Evolutionary conservation across 2,113 vertebrate genomes (phyloP).

Genomic region (Semicossyphus pulcher): DNA sequence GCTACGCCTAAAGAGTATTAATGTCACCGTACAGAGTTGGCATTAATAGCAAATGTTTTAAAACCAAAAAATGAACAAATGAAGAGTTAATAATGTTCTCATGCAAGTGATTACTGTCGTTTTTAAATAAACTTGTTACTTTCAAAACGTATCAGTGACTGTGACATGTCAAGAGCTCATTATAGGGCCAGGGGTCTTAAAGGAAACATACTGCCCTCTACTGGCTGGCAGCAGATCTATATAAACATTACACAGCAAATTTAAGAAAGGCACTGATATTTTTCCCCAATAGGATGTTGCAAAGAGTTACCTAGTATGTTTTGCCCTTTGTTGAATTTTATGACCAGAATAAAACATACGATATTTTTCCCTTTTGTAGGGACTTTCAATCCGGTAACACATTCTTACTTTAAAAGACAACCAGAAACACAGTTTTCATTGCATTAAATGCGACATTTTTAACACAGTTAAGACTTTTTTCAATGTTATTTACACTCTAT

Average conservation of each 20-base stretch:
- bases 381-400: too few relatives aligned
- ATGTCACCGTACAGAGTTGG: neutral
- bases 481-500: neutral
- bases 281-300: too few relatives aligned
- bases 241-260: neutral
- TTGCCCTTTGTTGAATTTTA: neutral
- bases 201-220: slow-evolving; percentile 35
- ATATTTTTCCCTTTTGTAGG: too few relatives aligned
- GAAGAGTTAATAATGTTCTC: neutral
- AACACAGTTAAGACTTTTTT: neutral
- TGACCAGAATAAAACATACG: too few relatives aligned
- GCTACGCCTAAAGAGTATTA: neutral
- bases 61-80: neutral
- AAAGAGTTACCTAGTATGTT: too few relatives aligned
- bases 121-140: neutral
- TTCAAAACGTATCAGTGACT: neutral
- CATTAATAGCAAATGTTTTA: neutral
- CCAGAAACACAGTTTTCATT: too few relatives aligned
- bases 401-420: too few relatives aligned
- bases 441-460: neutral
- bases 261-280: neutral
- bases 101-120: neutral
- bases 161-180: neutral
- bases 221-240: slow-evolving; percentile 10
- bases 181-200: neutral